These are phyloP conservation scores for Vespertilio murinus DNA, from an alignment of 2,797 vertebrate genomes.

Conservation along the genomic window DNA sequence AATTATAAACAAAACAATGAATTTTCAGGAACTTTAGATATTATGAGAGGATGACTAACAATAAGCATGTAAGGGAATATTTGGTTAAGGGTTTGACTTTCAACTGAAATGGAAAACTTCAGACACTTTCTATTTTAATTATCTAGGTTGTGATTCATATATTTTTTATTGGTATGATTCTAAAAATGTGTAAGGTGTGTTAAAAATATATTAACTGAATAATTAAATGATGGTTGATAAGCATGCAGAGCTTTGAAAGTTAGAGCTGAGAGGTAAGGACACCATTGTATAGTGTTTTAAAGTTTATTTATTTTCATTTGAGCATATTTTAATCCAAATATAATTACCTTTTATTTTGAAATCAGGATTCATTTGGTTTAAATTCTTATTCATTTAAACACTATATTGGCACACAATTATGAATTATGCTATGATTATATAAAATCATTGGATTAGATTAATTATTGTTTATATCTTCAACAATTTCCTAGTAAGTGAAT, in stretches of 20 bases:
- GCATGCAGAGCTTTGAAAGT: background rate
- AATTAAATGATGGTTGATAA: slow-evolving; percentile 50
- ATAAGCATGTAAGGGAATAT: background rate
- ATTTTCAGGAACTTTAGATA: background rate
- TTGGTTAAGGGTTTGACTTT: background rate
- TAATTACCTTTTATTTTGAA: slow-evolving; percentile 70
- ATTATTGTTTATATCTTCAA: slow-evolving; percentile 70
- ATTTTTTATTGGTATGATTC: slow-evolving; percentile 5
- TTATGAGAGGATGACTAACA: background rate
- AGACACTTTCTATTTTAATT: background rate
- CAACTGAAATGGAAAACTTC: background rate
- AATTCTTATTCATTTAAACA: slow-evolving; percentile 76
- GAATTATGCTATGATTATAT: slow-evolving; percentile 64
- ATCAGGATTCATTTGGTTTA: slow-evolving; percentile 72
- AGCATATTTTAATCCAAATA: slow-evolving; percentile 72
- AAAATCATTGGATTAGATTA: slow-evolving; percentile 65
- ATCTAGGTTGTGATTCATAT: background rate
- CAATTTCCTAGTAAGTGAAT: slow-evolving; percentile 75
- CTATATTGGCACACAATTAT: slow-evolving; percentile 71
- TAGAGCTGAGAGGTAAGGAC: background rate
- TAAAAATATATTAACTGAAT: slow-evolving; percentile 32
- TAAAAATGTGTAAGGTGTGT: background rate
- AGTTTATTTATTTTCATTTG: slow-evolving; percentile 55
- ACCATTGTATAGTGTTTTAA: slow-evolving; percentile 20
- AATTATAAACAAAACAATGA: background rate